These are phyloP conservation scores for Hydrotaea cyrtoneurina DNA, from an alignment of 2,888 invertebrate genomes.

Conservation along the genomic window DNA sequence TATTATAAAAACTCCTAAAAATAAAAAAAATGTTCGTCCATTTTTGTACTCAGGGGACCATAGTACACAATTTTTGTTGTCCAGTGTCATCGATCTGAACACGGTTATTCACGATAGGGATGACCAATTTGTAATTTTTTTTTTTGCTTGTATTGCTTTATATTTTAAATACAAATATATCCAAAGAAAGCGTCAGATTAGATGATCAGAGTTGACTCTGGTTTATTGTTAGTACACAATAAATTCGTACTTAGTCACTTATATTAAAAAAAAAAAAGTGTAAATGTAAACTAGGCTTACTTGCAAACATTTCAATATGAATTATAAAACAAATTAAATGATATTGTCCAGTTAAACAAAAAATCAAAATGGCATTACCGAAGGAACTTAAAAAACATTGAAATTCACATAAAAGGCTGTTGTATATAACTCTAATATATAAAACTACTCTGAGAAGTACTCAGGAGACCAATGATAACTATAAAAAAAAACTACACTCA, in stretches of 20 bases:
- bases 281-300: background rate
- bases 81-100: too few relatives aligned
- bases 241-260: background rate
- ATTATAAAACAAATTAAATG: constrained; percentile 6
- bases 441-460: too few relatives aligned
- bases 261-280: background rate
- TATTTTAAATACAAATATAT: too few relatives aligned
- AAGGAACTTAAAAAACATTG: constrained; percentile 18
- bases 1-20: too few relatives aligned
- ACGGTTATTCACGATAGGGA: too few relatives aligned
- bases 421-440: background rate
- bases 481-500: background rate
- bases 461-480: background rate
- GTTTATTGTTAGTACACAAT: background rate
- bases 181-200: too few relatives aligned
- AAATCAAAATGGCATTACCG: constrained; percentile 18
- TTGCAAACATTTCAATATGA: background rate
- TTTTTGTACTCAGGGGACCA: too few relatives aligned
- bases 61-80: too few relatives aligned
- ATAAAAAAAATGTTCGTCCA: too few relatives aligned
- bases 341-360: background rate
- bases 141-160: too few relatives aligned
- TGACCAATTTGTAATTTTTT: too few relatives aligned
- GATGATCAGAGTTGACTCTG: too few relatives aligned
- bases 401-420: constrained; percentile 21